phyloP scores from a whole-genome alignment of 2,113 vertebrate genomes.

The Leucosticte australis region DNA sequence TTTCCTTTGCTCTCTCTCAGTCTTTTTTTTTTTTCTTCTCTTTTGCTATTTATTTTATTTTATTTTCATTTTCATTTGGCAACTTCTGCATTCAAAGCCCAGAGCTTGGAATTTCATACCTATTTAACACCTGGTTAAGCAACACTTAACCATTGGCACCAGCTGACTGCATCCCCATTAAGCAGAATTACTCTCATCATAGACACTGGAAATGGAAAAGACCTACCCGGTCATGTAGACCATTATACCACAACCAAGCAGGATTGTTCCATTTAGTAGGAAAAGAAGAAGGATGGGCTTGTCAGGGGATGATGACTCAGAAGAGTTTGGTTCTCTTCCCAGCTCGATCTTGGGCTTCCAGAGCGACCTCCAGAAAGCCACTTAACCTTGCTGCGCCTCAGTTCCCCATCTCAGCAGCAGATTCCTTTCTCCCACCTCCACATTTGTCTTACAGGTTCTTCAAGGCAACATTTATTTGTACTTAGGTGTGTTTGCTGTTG shows the following conservation, averaged over 20 bases:
- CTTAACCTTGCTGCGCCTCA: slow-evolving; percentile 23
- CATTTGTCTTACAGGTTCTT: background rate
- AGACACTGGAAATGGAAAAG: slow-evolving; percentile 65
- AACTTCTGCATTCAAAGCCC: slow-evolving; percentile 54
- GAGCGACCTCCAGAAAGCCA: slow-evolving; percentile 4
- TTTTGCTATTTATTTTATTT: slow-evolving; percentile 52
- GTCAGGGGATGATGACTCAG: slow-evolving; percentile 55
- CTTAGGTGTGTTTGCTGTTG: background rate
- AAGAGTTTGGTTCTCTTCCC: slow-evolving; percentile 50
- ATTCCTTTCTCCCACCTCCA: background rate
- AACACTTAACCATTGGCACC: slow-evolving; percentile 67
- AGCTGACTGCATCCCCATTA: slow-evolving; percentile 67
- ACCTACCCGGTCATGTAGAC: slow-evolving; percentile 62
- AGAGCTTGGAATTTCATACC: slow-evolving; percentile 64
- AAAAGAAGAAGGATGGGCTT: slow-evolving; percentile 51
- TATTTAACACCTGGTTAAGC: slow-evolving; percentile 69
- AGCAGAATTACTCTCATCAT: slow-evolving; percentile 66
- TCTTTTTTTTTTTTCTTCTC: background rate
- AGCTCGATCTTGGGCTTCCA: background rate
- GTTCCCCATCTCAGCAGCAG: background rate
- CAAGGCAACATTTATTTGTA: background rate
- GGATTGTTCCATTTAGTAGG: slow-evolving; percentile 60
- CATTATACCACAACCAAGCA: slow-evolving; percentile 45
- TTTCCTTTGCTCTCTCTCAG: background rate
- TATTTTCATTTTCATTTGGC: slow-evolving; percentile 62